phyloP scores from a whole-genome alignment of 2,113 vertebrate species.

The Tupaia tana region DNA sequence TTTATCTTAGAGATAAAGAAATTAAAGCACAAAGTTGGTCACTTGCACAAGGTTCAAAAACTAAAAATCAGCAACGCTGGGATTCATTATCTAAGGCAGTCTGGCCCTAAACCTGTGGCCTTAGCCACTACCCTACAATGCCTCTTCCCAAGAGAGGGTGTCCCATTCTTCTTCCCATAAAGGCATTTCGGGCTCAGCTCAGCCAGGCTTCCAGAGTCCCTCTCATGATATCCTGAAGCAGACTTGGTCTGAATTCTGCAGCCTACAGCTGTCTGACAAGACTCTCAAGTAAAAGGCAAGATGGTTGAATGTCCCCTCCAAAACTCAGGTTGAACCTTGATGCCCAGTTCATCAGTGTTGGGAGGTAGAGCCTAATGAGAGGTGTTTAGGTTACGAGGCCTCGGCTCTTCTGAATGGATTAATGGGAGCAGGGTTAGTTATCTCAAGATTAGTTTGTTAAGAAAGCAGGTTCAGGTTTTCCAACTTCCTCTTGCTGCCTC shows the following conservation, averaged over 20 bases:
- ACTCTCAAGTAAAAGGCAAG: background rate
- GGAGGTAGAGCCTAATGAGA: too few relatives aligned
- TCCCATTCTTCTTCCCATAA: background rate
- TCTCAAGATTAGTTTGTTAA: too few relatives aligned
- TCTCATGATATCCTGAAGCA: background rate
- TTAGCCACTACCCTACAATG: background rate
- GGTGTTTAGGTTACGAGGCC: too few relatives aligned
- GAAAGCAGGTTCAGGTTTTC: too few relatives aligned
- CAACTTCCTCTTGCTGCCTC: too few relatives aligned
- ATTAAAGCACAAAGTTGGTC: background rate
- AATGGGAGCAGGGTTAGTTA: too few relatives aligned
- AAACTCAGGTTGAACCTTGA: too few relatives aligned
- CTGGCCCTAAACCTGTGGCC: background rate
- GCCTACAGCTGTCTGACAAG: background rate
- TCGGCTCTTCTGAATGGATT: too few relatives aligned
- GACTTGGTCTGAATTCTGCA: background rate
- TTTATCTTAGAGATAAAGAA: background rate
- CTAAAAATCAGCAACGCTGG: background rate
- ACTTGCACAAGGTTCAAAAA: conserved; percentile 17
- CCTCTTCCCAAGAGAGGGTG: background rate
- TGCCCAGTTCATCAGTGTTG: too few relatives aligned
- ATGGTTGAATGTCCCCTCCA: background rate
- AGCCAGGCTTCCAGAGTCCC: background rate
- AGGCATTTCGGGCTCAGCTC: background rate
- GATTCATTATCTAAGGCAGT: background rate